A percentile compares a stretch with the other conserved stretches of the same genome.
Conservation (phyloP, 2,888 invertebrate genomes). For the Saturnia pavonia region DNA sequence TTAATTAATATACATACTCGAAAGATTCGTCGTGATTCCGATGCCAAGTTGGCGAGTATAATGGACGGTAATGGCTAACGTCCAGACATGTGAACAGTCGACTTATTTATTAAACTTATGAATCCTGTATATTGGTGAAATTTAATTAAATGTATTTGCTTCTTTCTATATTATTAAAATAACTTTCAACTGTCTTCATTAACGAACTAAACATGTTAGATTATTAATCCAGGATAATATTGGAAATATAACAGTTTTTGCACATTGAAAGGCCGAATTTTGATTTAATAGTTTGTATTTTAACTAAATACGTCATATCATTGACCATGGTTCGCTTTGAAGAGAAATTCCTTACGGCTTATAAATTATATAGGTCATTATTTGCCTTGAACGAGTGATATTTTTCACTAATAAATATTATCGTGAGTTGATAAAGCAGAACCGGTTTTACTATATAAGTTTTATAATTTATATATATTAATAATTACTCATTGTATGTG, state of each 20-base stretch:
- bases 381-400: not conserved
- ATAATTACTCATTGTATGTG: not conserved
- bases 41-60: not conserved
- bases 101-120: not conserved
- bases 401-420: not conserved
- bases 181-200: not conserved
- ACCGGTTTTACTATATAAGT: not conserved
- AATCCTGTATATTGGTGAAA: not conserved
- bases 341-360: not conserved
- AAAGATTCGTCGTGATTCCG: conserved; percentile 51
- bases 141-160: not conserved
- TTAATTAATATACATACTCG: conserved; percentile 19
- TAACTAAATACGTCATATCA: not conserved
- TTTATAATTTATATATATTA: not conserved
- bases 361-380: not conserved
- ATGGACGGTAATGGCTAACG: conserved; percentile 10
- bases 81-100: conserved; percentile 15
- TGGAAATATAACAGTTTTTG: too few relatives aligned
- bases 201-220: not conserved
- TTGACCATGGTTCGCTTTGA: not conserved
- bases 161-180: not conserved
- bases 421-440: not conserved
- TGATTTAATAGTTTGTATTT: not conserved
- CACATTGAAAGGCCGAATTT: too few relatives aligned
- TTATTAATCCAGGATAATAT: not conserved